phyloP scores from a whole-genome alignment of 1,140 invertebrate genomes.

The Portunus trituberculatus region DNA sequence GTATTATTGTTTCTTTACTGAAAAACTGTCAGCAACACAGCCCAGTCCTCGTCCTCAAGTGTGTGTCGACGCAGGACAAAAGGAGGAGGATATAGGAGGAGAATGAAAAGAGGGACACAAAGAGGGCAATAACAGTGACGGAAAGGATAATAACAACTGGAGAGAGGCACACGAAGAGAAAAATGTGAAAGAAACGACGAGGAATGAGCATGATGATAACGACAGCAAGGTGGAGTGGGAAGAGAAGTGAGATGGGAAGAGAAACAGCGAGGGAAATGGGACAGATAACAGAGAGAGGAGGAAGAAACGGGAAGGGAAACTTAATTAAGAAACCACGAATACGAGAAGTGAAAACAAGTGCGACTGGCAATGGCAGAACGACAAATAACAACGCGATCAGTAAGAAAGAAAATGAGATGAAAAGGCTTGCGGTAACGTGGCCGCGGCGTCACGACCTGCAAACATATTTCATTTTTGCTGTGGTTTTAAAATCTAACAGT shows the following conservation, averaged over 20 bases:
- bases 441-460: too few relatives aligned
- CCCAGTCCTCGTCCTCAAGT: too few relatives aligned
- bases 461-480: too few relatives aligned
- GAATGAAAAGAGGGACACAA: not conserved
- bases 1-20: too few relatives aligned
- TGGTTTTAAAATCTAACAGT: too few relatives aligned
- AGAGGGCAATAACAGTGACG: too few relatives aligned
- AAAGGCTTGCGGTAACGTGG: too few relatives aligned
- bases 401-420: too few relatives aligned
- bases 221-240: not conserved
- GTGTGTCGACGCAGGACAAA: not conserved
- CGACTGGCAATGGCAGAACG: too few relatives aligned
- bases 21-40: too few relatives aligned
- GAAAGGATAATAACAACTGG: too few relatives aligned
- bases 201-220: not conserved
- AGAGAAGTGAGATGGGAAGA: not conserved
- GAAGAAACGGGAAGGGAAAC: not conserved
- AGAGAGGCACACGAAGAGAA: not conserved
- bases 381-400: not conserved
- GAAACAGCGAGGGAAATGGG: not conserved
- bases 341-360: not conserved
- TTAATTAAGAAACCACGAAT: not conserved
- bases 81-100: constrained; percentile 27
- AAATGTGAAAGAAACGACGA: not conserved
- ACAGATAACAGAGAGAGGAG: not conserved